Conservation (phyloP, 2,113 vertebrate species). For the Odobenus rosmarus region DNA sequence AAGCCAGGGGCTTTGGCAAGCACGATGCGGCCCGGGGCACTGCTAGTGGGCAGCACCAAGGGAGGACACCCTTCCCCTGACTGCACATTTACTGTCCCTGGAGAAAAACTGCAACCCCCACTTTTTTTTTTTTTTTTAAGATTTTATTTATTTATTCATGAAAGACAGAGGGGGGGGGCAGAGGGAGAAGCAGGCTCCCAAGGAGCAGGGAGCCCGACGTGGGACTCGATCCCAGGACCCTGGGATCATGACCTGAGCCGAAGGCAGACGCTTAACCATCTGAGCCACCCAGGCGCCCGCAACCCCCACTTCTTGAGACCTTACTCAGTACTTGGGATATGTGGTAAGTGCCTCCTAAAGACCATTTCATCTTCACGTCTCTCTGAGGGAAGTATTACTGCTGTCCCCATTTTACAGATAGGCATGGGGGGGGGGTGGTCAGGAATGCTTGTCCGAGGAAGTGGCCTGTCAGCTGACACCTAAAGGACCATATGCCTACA, state of each 20-base stretch:
- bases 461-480: neutral
- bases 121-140: too few relatives aligned
- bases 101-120: neutral
- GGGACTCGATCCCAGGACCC: too few relatives aligned
- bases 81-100: neutral
- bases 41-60: neutral
- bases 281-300: too few relatives aligned
- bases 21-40: neutral
- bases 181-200: too few relatives aligned
- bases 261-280: too few relatives aligned
- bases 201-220: too few relatives aligned
- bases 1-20: neutral
- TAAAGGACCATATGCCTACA: neutral
- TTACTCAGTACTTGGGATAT: neutral
- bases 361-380: neutral
- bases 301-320: neutral
- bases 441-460: neutral
- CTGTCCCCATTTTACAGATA: neutral
- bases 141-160: too few relatives aligned
- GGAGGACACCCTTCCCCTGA: neutral
- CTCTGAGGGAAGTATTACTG: neutral
- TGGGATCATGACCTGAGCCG: too few relatives aligned
- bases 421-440: neutral
- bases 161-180: too few relatives aligned
- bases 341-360: neutral